Evolutionary conservation across 2,113 vertebrate species (phyloP).

Genomic region (human (Homo sapiens)): GRCh38 chr3:118004001-118004500

Average conservation of each 20-base stretch:
- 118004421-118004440: background rate
- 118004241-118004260: background rate
- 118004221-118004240: background rate
- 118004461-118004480: background rate
- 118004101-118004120: background rate
- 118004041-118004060: background rate
- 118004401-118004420: constrained; percentile 14
- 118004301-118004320: background rate
- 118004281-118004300: background rate
- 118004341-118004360: background rate
- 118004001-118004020: background rate
- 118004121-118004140: background rate
- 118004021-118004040: background rate
- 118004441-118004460: background rate
- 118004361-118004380: background rate
- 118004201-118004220: background rate
- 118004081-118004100: background rate
- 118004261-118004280: background rate
- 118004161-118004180: background rate
- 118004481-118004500: background rate
- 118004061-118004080: background rate
- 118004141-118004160: background rate
- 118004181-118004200: background rate
- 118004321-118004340: background rate
- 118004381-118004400: background rate